Conservation (phyloP, 2,113 vertebrate species). For the Leucopsar rothschildi region DNA sequence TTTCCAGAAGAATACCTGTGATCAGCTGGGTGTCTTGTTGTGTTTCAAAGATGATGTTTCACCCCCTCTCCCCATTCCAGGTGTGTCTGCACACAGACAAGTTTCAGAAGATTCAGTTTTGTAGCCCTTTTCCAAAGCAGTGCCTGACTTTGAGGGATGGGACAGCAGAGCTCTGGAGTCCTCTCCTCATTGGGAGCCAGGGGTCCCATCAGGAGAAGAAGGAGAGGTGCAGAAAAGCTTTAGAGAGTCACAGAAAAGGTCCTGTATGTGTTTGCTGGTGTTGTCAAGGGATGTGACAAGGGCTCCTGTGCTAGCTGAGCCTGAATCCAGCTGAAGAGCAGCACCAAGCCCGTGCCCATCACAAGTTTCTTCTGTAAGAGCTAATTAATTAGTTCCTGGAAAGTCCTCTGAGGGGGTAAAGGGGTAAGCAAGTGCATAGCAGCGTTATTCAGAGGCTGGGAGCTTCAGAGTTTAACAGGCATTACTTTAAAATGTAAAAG, state of each 20-base stretch:
- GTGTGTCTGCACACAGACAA: accelerated
- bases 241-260: neutral
- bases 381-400: neutral
- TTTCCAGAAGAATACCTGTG: neutral
- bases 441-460: neutral
- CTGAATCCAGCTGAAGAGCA: neutral
- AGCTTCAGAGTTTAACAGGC: neutral
- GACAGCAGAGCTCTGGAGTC: neutral
- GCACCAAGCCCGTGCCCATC: neutral
- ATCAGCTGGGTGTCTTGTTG: neutral
- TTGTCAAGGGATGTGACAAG: neutral
- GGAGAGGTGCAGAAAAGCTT: neutral
- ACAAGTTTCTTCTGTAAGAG: neutral
- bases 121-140: neutral
- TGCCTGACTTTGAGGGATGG: neutral
- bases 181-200: neutral
- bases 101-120: neutral
- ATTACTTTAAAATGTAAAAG: neutral
- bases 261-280: neutral
- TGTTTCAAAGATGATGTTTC: neutral
- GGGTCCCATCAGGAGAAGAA: neutral
- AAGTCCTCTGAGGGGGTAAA: neutral
- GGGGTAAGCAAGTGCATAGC: neutral
- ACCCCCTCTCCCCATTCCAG: accelerated
- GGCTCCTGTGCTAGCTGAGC: neutral